Evolutionary conservation across 1,140 invertebrate species (phyloP).

Genomic region (Lutraria rhynchaena): DNA sequence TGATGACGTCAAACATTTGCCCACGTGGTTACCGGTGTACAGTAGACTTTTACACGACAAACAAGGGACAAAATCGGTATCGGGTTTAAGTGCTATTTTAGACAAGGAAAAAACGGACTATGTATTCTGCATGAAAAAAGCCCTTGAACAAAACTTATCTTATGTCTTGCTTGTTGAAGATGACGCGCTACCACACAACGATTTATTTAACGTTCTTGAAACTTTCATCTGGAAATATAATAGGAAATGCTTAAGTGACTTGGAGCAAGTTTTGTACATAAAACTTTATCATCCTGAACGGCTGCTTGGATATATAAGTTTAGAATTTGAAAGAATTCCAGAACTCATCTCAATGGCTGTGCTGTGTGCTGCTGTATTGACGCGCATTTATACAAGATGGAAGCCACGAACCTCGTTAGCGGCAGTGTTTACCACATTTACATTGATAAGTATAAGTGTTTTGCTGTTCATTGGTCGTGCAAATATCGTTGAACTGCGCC

Average conservation of each 20-base stretch:
- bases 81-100: not conserved
- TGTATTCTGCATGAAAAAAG: slow-evolving; percentile 39
- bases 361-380: not conserved
- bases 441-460: slow-evolving; percentile 3
- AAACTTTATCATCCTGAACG: slow-evolving; percentile 39
- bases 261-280: not conserved
- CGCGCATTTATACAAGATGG: not conserved
- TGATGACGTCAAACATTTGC: slow-evolving; percentile 22
- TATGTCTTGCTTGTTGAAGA: slow-evolving; percentile 40
- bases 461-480: slow-evolving; percentile 13
- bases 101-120: slow-evolving; percentile 52
- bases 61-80: not conserved
- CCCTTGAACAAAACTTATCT: slow-evolving; percentile 23
- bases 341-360: slow-evolving; percentile 16
- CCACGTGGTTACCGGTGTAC: slow-evolving; percentile 35
- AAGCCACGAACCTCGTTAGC: too few relatives aligned
- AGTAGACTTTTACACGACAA: not conserved
- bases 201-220: slow-evolving; percentile 19
- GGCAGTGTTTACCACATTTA: not conserved
- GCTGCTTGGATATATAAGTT: slow-evolving; percentile 23
- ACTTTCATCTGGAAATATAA: not conserved
- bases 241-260: not conserved
- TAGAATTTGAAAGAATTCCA: slow-evolving; percentile 8
- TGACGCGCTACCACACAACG: slow-evolving; percentile 18
- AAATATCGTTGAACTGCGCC: slow-evolving; percentile 14